Conservation (phyloP, 2,797 vertebrate species). For the Periparus ater region DNA sequence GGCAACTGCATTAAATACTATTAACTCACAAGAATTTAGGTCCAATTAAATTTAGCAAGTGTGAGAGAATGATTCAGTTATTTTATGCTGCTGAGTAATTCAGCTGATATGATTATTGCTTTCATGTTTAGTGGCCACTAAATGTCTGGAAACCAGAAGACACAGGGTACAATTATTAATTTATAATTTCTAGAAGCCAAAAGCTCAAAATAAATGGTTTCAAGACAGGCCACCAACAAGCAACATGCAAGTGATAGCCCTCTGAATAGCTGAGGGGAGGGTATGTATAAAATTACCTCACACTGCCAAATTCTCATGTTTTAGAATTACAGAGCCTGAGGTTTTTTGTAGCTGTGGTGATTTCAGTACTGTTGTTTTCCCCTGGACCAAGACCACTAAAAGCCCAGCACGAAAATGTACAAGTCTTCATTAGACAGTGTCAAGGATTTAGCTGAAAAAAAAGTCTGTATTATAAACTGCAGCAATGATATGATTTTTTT, state of each 20-base stretch:
- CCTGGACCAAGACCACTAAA: not conserved
- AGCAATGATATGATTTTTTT: not conserved
- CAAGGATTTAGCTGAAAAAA: not conserved
- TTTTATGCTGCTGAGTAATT: slow-evolving; percentile 65
- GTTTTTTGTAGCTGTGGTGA: not conserved
- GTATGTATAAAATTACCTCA: not conserved
- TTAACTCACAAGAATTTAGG: slow-evolving; percentile 67
- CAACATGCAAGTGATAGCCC: not conserved
- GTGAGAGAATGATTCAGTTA: slow-evolving; percentile 47
- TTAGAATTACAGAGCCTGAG: not conserved
- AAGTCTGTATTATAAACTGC: not conserved
- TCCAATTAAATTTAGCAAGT: slow-evolving; percentile 64
- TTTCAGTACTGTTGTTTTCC: not conserved
- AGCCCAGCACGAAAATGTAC: not conserved
- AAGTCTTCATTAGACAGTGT: not conserved
- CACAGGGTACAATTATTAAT: not conserved
- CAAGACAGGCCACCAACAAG: not conserved
- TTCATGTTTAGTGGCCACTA: slow-evolving; percentile 54
- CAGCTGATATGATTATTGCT: slow-evolving; percentile 67
- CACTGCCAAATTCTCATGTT: not conserved
- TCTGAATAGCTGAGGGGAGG: not conserved
- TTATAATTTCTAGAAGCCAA: not conserved
- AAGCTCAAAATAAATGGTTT: not conserved
- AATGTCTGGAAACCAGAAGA: not conserved
- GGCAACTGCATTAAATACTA: slow-evolving; percentile 35